Evolutionary conservation across 1,140 invertebrate genomes (phyloP), one percentile per base, ranked within the genome.

Genomic region (Acyrthosiphon pisum): DNA sequence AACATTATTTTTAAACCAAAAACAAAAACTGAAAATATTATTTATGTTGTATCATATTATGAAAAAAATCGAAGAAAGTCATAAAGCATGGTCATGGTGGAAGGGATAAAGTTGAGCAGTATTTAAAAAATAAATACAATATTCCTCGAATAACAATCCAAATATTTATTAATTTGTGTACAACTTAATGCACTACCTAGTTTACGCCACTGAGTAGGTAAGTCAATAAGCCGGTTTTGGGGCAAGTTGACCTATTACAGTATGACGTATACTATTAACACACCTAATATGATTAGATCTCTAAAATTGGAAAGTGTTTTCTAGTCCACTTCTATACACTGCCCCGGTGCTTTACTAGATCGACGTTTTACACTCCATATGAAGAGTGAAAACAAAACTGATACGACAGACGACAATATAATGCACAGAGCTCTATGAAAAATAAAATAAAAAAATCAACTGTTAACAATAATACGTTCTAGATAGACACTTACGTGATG

Each of bases 261-360:
- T 20, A 44, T n/a, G 14, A n/a, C n/a, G n/a, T n/a, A n/a, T 30
- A 46, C n/a, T 48, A 48, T 48, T 87, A n/a, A 48, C 86, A 87
- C 46, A 48, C 26, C 41, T 20, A 44, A 46, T 87, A 87, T 26
- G 84, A 26, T 46, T 46, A 87, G 84, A 87, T 87, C 44, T 87
- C 44, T 87, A 87, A 48, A 87, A 87, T 87, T 87, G 44, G 86
- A 87, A 87, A 87, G 86, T 46, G 86, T 87, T 87, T 87, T 87
- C 86, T 87, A 46, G 44, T 87, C 18, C 26, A 23, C 44, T 84
- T 84, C 83, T 4, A 26, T 84, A 84, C 23, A 41, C 84, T 26
- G 83, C 14, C 37, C 8, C 41, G 84, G 86, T 87, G 86, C 86
- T 87, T 87, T 87, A 87, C 46, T 48, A 48, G 44, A 48, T n/a